These are phyloP conservation scores for Vireo griseus DNA, from an alignment of 2,797 vertebrate species.

Conservation along the genomic window DNA sequence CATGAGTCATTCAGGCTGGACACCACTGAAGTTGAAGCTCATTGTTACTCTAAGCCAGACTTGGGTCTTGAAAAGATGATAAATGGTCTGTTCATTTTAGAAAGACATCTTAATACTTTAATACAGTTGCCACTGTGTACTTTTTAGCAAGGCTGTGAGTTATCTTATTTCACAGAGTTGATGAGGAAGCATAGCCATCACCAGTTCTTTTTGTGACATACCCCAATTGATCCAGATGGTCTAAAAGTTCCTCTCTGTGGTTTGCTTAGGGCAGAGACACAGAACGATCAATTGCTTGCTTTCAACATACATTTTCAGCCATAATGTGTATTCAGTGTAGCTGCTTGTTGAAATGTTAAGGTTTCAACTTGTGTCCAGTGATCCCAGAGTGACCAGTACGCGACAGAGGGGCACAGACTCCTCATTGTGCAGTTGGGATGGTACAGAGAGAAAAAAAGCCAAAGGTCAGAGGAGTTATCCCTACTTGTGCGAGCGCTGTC, in stretches of 20 bases:
- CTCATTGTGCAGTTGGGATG: constrained; percentile 33
- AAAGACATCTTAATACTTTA: not conserved
- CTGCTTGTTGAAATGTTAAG: not conserved
- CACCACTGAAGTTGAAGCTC: not conserved
- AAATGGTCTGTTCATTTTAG: not conserved
- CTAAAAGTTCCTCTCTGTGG: not conserved
- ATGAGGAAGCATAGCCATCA: not conserved
- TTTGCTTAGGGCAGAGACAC: not conserved
- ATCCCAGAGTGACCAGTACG: not conserved
- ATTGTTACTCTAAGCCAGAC: not conserved
- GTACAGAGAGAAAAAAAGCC: constrained; percentile 27
- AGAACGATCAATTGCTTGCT: not conserved
- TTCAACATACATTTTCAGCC: not conserved
- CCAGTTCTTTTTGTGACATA: not conserved
- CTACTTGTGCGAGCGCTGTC: constrained; percentile 43
- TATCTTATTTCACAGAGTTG: not conserved
- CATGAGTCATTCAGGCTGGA: constrained; percentile 35
- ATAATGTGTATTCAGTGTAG: not conserved
- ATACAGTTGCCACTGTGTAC: not conserved
- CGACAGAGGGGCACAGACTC: not conserved
- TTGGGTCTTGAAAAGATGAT: not conserved
- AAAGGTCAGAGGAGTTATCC: constrained; percentile 67
- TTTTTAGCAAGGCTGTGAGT: not conserved
- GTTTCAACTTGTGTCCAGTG: not conserved
- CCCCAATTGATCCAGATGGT: not conserved